phyloP scores from a whole-genome alignment of 2,113 vertebrate species.

The Oryzias curvinotus region DNA sequence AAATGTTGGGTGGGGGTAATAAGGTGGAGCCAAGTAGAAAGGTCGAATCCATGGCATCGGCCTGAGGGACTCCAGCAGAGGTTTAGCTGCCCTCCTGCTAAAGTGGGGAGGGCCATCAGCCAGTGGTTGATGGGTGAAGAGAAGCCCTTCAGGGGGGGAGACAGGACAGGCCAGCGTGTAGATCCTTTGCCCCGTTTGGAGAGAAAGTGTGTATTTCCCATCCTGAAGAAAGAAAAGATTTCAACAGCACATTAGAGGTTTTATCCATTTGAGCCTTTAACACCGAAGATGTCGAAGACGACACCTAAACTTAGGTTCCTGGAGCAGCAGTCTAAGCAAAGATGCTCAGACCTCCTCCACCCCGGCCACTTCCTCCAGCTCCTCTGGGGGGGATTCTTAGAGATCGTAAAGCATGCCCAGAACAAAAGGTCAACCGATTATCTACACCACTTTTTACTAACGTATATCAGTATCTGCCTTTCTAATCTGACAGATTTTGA shows the following conservation, averaged over 20 bases:
- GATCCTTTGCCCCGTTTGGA: slow-evolving; percentile 30
- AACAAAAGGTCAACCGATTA: no score
- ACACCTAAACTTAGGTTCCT: no score
- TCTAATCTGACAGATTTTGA: no score
- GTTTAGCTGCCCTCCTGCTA: background rate
- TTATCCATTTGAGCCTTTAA: no score
- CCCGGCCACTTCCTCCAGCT: no score
- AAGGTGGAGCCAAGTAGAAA: slow-evolving; percentile 61
- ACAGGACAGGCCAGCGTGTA: slow-evolving; percentile 51
- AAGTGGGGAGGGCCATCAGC: background rate
- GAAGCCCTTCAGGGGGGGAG: slow-evolving; percentile 4
- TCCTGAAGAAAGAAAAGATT: slow-evolving; percentile 35
- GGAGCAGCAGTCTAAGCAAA: no score
- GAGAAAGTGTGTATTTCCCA: slow-evolving; percentile 45
- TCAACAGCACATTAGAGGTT: background rate
- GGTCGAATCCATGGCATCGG: slow-evolving; percentile 45
- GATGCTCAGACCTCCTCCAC: no score
- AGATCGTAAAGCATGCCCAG: no score
- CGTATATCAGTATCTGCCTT: no score
- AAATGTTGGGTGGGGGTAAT: slow-evolving; percentile 58
- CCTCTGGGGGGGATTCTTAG: no score
- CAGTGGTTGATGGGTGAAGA: background rate
- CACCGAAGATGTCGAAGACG: no score
- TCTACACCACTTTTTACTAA: no score
- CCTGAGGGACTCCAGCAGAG: background rate